Conservation (phyloP, 2,113 vertebrate genomes). For the Centropus bengalensis region DNA sequence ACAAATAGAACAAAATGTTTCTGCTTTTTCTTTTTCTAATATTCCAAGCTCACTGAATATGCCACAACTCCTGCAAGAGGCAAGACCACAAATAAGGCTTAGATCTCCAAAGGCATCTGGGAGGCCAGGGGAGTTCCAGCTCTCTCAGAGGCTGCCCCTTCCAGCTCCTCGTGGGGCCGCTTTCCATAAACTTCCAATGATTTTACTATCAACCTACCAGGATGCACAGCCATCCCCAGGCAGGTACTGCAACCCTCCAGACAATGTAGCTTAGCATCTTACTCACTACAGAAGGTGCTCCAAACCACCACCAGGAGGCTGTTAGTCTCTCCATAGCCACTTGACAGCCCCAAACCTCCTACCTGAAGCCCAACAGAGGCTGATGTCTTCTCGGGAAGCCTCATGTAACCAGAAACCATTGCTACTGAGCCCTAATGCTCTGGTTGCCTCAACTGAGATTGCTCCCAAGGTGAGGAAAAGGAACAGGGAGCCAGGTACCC, state of each 20-base stretch:
- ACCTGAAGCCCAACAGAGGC: background rate
- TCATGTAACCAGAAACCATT: accelerated
- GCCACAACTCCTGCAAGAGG: background rate
- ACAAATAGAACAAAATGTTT: background rate
- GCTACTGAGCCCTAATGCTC: background rate
- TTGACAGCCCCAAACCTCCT: background rate
- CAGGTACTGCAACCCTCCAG: background rate
- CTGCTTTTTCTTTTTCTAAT: background rate
- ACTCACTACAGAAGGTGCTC: background rate
- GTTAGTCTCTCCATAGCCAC: background rate
- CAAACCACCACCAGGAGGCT: background rate
- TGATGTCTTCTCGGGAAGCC: background rate
- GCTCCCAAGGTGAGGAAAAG: background rate
- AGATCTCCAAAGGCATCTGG: background rate
- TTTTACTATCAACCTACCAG: background rate
- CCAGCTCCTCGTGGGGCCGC: background rate
- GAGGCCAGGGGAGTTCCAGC: background rate
- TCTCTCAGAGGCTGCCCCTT: background rate
- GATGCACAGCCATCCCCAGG: background rate
- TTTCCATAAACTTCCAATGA: background rate
- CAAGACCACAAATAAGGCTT: background rate
- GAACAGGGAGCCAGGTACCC: background rate
- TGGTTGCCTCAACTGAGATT: background rate
- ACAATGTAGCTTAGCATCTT: background rate
- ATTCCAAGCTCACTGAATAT: background rate